Conservation (phyloP, 2,797 vertebrate species). For the Artibeus jamaicensis region DNA sequence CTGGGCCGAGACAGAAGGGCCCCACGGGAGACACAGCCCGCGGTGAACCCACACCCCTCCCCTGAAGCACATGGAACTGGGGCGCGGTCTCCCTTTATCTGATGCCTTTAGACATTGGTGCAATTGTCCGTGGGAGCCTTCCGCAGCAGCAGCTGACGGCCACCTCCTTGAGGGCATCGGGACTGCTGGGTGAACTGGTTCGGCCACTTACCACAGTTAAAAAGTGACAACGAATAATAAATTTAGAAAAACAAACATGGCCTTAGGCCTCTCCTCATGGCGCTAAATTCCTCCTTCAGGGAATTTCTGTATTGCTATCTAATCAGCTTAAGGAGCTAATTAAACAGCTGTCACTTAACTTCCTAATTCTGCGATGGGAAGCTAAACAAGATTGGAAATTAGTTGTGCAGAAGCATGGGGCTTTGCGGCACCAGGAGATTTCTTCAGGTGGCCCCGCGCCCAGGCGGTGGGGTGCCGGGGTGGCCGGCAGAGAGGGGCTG, state of each 20-base stretch:
- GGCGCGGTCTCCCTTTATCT: neutral
- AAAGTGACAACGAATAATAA: neutral
- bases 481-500: neutral
- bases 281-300: slow-evolving; percentile 78
- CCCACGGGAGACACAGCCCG: neutral
- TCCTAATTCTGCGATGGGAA: slow-evolving; percentile 81
- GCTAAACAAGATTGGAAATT: slow-evolving; percentile 82
- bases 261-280: slow-evolving; percentile 74
- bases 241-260: slow-evolving; percentile 13
- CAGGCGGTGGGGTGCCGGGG: fast-evolving
- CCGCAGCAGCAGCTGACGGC: neutral
- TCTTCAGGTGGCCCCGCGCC: neutral
- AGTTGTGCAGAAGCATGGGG: slow-evolving; percentile 69
- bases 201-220: slow-evolving; percentile 76
- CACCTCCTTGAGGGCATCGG: slow-evolving; percentile 61
- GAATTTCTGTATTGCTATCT: slow-evolving; percentile 80
- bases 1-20: neutral
- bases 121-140: neutral
- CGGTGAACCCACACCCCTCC: neutral
- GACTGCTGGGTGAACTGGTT: slow-evolving; percentile 54
- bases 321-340: slow-evolving; percentile 87
- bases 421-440: slow-evolving; percentile 16
- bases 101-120: fast-evolving
- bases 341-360: slow-evolving; percentile 85
- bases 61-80: neutral